Base-by-base conservation (phyloP, 2,113 vertebrate species). In the Tauraco erythrolophus region DNA sequence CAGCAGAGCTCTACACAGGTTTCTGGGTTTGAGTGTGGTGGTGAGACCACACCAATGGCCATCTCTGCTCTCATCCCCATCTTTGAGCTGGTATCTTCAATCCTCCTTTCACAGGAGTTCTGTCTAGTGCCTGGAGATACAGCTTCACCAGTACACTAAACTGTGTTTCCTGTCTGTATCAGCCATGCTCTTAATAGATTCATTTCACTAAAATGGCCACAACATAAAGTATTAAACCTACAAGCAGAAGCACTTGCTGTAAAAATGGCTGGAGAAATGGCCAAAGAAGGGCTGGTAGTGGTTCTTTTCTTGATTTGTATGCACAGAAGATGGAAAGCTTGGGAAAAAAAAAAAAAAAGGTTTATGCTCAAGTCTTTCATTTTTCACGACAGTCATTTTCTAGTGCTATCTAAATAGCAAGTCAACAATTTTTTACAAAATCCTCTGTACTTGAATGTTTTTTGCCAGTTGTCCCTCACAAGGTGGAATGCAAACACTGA, bases 341-440 rank as follows among this genome's bases (percentile, higher is more conserved):
- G 18, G 50, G 12, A 3, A 24, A 37, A 46, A 39, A 14, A 58
- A 65, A 58, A 61, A 30, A 46, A n/a, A 27, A 18, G 4, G 9
- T 58, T 48, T 77, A 46, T 74, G 30, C 30, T 81, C 61, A 75
- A 70, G 61, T 43, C 19, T 88, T 65, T 46, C 31, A 58, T 75
- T 79, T 97, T 92, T 89, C 70, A 68, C 35, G 82, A 28, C 37
- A 82, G 33, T 64, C 70, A 28, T 51, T 79, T 86, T 58, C 33
- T 70, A 64, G 51, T 22, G 31, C 35, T 82, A 66, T 11, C 53
- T 71, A 93, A 93, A 92, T 19, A 88, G 33, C 66, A 85, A 79
- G 48, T 8, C 65, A 92, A 75, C 27, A 4, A 70, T 70, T 81
- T 53, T 27, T 37, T 22, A 78, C 30, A 69, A 77, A 94, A 88